Evolutionary conservation across 2,113 vertebrate species (phyloP).

Genomic region (Chaetorhynchus papuensis): DNA sequence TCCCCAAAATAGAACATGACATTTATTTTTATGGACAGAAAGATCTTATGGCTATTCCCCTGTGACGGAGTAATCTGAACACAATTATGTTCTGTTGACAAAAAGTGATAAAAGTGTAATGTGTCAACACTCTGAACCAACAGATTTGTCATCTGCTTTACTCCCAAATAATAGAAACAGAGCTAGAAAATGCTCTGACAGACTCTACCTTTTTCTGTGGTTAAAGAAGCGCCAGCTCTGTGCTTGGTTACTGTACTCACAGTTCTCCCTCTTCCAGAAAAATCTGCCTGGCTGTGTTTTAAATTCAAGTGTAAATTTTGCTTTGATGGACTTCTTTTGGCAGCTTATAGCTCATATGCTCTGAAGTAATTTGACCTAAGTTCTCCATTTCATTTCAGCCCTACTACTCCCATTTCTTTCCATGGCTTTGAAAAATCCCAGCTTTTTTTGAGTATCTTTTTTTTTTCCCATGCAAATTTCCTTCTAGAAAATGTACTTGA

Average conservation of each 20-base stretch:
- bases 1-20: slow-evolving; percentile 12
- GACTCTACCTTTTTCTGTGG: neutral
- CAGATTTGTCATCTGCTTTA: slow-evolving; percentile 43
- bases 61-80: neutral
- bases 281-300: neutral
- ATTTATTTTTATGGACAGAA: slow-evolving; percentile 43
- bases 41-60: slow-evolving; percentile 46
- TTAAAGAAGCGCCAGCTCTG: neutral
- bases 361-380: neutral
- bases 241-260: neutral
- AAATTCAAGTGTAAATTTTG: neutral
- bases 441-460: neutral
- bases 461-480: neutral
- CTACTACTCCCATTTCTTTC: neutral
- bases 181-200: slow-evolving; percentile 32
- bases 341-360: neutral
- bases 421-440: neutral
- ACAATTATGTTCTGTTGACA: slow-evolving; percentile 37
- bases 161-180: slow-evolving; percentile 31
- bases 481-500: neutral
- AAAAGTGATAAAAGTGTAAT: slow-evolving; percentile 42
- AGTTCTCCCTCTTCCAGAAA: neutral
- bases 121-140: slow-evolving; percentile 41
- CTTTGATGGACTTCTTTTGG: neutral
- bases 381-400: neutral